A percentile compares a stretch with the other conserved stretches of the same genome.
Evolutionary conservation across 2,797 vertebrate species (phyloP).

Genomic region (Heliangelus exortis): DNA sequence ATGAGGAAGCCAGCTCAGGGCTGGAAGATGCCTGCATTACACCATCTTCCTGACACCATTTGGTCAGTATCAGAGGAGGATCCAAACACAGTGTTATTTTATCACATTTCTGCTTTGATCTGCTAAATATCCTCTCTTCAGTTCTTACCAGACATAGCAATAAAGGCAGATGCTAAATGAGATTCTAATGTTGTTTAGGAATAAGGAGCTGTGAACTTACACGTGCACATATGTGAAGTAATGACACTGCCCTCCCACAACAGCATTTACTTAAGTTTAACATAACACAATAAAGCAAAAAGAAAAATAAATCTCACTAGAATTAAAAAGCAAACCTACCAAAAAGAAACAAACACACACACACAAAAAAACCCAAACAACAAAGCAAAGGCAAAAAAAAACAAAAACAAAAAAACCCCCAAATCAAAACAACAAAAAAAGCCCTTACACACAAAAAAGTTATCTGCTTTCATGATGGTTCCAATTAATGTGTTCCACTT

Average conservation of each 20-base stretch:
- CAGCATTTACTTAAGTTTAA: neutral
- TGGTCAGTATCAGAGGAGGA: neutral
- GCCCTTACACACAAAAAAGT: neutral
- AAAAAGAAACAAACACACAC: no score
- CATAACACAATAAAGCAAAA: neutral
- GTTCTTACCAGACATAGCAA: neutral
- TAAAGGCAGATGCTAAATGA: neutral
- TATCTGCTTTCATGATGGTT: neutral
- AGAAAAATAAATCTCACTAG: neutral
- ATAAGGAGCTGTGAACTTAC: neutral
- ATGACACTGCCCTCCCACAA: neutral
- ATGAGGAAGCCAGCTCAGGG: neutral
- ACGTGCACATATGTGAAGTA: neutral
- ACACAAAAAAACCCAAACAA: no score
- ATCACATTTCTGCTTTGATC: neutral
- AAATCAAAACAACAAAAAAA: no score
- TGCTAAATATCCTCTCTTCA: neutral
- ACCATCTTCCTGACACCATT: neutral
- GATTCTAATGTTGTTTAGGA: neutral
- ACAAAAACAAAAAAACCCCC: neutral
- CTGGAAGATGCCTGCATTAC: neutral
- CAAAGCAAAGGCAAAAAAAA: no score
- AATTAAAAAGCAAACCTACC: neutral
- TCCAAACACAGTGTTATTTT: neutral
- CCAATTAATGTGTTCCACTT: constrained; percentile 28